A percentile compares a stretch with the other conserved stretches of the same genome.
Evolutionary conservation across 2,113 vertebrate species (phyloP).

Genomic region (Larimichthys polyactis): DNA sequence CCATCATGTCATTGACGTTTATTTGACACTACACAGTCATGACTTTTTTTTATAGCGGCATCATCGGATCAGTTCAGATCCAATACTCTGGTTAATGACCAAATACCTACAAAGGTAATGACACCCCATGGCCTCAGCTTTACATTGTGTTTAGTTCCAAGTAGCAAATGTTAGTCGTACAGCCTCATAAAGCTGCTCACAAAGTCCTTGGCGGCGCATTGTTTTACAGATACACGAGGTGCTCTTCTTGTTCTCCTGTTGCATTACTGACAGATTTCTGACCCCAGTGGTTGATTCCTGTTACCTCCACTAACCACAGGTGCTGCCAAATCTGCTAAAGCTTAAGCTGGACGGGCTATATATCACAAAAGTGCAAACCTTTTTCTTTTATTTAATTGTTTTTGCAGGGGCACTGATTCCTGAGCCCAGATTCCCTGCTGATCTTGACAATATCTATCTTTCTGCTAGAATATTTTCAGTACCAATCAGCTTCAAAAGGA

Average conservation of each 20-base stretch:
- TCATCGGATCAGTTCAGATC: not conserved
- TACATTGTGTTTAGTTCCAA: not conserved
- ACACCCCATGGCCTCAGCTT: not conserved
- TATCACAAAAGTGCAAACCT: not conserved
- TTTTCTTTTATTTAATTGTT: not conserved
- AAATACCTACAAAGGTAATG: not conserved
- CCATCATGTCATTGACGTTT: not conserved
- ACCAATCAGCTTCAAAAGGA: conserved; percentile 23
- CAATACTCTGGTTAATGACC: too few relatives aligned
- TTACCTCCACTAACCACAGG: conserved; percentile 8
- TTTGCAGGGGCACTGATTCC: not conserved
- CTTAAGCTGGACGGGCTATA: not conserved
- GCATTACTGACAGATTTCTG: not conserved
- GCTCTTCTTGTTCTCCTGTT: not conserved
- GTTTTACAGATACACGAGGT: not conserved
- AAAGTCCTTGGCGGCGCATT: too few relatives aligned
- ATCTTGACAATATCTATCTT: conserved; percentile 7
- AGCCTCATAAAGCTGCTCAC: not conserved
- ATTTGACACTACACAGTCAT: not conserved
- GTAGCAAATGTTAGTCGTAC: not conserved
- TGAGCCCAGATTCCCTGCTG: conserved; percentile 18
- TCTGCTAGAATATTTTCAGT: conserved; percentile 6
- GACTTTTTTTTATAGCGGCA: not conserved
- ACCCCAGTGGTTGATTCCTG: not conserved
- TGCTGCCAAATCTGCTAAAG: not conserved